Evolutionary conservation across 1,140 invertebrate species (phyloP).

Genomic region (Drosophila parabipectinata): DNA sequence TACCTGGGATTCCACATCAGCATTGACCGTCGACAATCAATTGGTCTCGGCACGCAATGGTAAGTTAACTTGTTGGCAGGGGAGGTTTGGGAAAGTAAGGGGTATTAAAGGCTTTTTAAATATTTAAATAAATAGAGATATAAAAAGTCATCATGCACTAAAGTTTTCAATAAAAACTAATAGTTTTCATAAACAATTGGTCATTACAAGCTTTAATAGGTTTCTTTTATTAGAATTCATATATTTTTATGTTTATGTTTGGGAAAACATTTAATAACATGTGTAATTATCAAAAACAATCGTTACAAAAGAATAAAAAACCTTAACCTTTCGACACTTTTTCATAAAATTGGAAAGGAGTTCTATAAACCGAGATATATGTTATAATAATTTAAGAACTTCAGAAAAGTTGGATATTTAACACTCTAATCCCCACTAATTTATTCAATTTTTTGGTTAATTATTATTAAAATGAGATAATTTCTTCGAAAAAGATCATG

Average conservation of each 20-base stretch:
- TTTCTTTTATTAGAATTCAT: conserved; percentile 8
- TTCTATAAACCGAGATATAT: too few relatives aligned
- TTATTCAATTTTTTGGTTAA: conserved; percentile 2
- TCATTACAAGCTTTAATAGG: not conserved
- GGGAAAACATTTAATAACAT: not conserved
- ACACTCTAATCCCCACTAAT: not conserved
- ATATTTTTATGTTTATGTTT: conserved; percentile 1
- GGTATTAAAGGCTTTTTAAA: not conserved
- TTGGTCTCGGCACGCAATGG: conserved; percentile 81
- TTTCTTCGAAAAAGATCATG: conserved; percentile 36
- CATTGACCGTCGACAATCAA: conserved; percentile 80
- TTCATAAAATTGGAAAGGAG: not conserved
- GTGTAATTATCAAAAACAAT: not conserved
- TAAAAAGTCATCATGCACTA: not conserved
- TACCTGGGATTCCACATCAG: conserved; percentile 2
- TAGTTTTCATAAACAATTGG: conserved; percentile 7
- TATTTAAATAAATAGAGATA: not conserved
- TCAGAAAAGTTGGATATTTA: too few relatives aligned
- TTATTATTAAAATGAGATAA: conserved; percentile 31
- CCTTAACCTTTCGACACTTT: not conserved
- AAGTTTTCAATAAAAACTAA: not conserved
- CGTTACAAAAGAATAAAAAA: not conserved
- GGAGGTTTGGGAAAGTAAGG: not conserved
- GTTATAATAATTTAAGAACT: too few relatives aligned
- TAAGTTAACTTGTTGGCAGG: conserved; percentile 33